These are phyloP conservation scores for Eupithecia subumbrata DNA, from an alignment of 2,888 invertebrate species.

Conservation along the genomic window DNA sequence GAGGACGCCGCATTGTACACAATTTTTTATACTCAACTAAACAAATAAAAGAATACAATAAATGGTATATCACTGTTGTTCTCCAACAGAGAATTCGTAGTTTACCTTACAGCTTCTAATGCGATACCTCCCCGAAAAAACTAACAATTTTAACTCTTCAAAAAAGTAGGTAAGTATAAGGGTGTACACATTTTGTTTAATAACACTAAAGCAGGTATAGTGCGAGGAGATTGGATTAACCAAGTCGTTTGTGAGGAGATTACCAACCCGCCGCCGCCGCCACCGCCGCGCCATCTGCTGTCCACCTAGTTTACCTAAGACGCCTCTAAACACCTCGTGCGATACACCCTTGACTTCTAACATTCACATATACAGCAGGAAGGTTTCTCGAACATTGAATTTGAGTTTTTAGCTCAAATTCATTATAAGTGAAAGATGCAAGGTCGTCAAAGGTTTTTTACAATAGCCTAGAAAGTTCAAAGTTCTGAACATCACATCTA, in stretches of 20 bases:
- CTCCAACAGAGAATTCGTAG: neutral
- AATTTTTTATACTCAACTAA: too few relatives aligned
- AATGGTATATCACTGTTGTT: neutral
- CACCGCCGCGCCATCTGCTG: slow-evolving; percentile 25
- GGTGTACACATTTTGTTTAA: neutral
- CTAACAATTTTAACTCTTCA: neutral
- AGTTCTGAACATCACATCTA: too few relatives aligned
- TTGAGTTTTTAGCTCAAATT: neutral
- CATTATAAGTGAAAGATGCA: too few relatives aligned
- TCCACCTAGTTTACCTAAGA: slow-evolving; percentile 44
- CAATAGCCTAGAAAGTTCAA: too few relatives aligned
- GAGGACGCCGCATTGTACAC: too few relatives aligned
- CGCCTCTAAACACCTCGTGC: slow-evolving; percentile 46
- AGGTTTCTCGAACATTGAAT: neutral
- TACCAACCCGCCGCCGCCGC: too few relatives aligned
- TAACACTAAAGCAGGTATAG: neutral
- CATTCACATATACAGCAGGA: slow-evolving; percentile 23
- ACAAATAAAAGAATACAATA: too few relatives aligned
- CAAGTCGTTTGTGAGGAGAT: too few relatives aligned
- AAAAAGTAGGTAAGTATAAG: neutral
- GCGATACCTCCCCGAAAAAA: neutral
- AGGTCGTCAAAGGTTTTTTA: neutral
- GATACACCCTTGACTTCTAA: slow-evolving; percentile 38
- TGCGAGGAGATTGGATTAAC: too few relatives aligned
- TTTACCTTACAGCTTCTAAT: neutral